phyloP scores from a whole-genome alignment of 1,140 invertebrate species.

The Magallana angulata region DNA sequence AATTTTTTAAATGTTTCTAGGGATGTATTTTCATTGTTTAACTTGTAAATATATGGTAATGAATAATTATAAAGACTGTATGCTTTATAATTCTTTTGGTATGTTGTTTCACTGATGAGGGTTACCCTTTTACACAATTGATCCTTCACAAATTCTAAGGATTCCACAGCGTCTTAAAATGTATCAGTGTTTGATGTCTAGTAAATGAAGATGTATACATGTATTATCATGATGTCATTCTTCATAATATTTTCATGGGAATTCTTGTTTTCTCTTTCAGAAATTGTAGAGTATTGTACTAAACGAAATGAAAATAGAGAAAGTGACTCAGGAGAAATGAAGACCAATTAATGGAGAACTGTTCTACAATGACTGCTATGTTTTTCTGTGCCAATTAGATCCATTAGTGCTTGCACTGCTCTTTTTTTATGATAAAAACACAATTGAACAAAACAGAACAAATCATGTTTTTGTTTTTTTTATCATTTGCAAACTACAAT shows the following conservation, averaged over 20 bases:
- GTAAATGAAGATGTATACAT: neutral
- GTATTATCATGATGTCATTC: neutral
- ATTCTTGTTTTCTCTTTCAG: slow-evolving; percentile 50
- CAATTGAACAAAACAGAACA: neutral
- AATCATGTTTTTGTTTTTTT: neutral
- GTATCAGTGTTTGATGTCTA: neutral
- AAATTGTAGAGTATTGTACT: slow-evolving; percentile 61
- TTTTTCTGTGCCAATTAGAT: neutral
- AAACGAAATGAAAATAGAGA: slow-evolving; percentile 46
- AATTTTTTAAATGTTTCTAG: too few relatives aligned
- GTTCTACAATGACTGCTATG: neutral
- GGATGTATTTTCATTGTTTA: too few relatives aligned
- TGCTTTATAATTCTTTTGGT: too few relatives aligned
- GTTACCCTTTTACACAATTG: too few relatives aligned
- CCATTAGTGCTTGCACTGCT: neutral
- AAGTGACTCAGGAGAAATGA: slow-evolving; percentile 60
- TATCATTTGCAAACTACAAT: neutral
- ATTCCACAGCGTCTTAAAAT: too few relatives aligned
- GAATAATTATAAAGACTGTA: too few relatives aligned
- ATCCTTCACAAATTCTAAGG: too few relatives aligned
- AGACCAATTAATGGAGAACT: neutral
- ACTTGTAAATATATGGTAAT: too few relatives aligned
- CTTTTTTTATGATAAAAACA: neutral
- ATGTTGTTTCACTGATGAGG: too few relatives aligned
- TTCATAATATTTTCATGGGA: neutral